Percentiles rank a stretch among this genome's conserved stretches.
Conservation (phyloP, 2,113 vertebrate species). For the Corvus hawaiiensis region DNA sequence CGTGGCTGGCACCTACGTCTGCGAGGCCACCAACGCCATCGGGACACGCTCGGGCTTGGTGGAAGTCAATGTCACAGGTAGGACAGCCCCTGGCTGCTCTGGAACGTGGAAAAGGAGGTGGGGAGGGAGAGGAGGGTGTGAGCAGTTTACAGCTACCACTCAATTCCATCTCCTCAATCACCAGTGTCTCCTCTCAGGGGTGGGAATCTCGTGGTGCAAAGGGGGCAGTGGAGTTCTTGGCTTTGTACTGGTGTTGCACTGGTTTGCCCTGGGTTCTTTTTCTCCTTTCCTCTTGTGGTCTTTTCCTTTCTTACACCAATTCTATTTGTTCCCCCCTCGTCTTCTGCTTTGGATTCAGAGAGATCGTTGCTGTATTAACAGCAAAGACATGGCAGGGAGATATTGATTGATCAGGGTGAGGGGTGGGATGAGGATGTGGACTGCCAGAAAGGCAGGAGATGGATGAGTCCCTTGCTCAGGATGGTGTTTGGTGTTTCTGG, state of each 20-base stretch:
- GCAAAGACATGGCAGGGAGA: background rate
- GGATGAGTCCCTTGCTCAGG: background rate
- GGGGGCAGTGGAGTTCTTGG: background rate
- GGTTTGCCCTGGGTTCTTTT: background rate
- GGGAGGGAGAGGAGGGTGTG: background rate
- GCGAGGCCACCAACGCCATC: constrained; percentile 91
- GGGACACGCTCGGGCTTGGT: constrained; percentile 90
- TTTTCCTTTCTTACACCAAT: background rate
- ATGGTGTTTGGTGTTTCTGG: background rate
- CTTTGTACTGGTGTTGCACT: background rate
- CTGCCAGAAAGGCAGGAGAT: background rate
- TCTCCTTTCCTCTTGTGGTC: background rate
- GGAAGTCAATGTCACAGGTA: constrained; percentile 98
- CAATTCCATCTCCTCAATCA: background rate
- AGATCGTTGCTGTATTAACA: background rate
- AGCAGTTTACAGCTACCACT: background rate
- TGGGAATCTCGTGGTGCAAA: background rate
- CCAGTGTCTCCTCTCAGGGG: background rate
- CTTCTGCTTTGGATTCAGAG: background rate
- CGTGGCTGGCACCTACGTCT: constrained; percentile 89
- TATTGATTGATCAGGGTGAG: background rate
- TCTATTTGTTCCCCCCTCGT: background rate
- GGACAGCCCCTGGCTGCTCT: constrained; percentile 25
- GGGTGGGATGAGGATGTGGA: background rate
- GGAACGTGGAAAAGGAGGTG: rapidly evolving